Percentiles rank a stretch among this genome's conserved stretches.
Evolutionary conservation across 2,113 vertebrate genomes (phyloP).

Genomic region (Chloebia gouldiae): DNA sequence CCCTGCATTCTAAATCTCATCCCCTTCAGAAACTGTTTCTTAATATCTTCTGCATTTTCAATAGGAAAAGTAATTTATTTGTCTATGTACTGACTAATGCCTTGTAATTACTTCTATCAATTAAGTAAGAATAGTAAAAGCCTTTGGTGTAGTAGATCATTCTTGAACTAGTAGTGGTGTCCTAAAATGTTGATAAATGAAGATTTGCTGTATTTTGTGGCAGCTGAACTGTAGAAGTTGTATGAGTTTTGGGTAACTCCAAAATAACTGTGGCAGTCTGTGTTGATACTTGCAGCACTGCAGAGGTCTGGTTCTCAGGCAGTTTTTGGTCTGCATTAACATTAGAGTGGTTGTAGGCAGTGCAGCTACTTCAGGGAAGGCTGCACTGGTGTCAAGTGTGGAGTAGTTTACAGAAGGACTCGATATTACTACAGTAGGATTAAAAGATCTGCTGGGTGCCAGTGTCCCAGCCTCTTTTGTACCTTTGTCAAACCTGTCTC

Average conservation of each 20-base stretch:
- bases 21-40: background rate
- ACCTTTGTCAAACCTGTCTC: background rate
- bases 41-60: background rate
- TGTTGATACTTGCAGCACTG: background rate
- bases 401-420: accelerated
- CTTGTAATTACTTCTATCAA: background rate
- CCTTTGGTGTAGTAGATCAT: background rate
- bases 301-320: background rate
- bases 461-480: background rate
- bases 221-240: background rate
- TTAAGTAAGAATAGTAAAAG: background rate
- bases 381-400: background rate
- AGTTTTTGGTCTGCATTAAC: background rate
- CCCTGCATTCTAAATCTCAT: background rate
- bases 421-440: too few species aligned
- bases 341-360: background rate
- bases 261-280: accelerated
- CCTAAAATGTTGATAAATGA: background rate
- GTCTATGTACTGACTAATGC: background rate
- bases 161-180: background rate
- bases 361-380: background rate
- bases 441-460: background rate
- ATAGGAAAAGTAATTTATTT: background rate
- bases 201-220: background rate
- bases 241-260: background rate